Base-by-base conservation (phyloP, 1,140 invertebrate genomes). In the Achatina immaculata region DNA sequence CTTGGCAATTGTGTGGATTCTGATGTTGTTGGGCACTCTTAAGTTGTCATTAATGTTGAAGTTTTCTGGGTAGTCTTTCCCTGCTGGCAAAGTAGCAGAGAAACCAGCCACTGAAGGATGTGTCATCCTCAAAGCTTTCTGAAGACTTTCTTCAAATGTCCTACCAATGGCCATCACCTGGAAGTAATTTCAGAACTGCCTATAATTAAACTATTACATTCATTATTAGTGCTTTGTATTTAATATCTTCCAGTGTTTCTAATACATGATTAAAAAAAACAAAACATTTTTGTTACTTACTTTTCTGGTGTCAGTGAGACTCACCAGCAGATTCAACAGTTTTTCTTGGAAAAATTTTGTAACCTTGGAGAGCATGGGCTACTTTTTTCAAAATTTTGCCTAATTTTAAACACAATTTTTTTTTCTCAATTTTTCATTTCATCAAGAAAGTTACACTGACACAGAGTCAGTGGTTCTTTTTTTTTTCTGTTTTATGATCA, bases 161-260 rank as follows among this genome's bases (percentile, higher is more conserved):
- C 88, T 74, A 24, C 88, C 88, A 48, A 89, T 89, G 19, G 88
- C 86, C 88, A 89, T 89, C 42, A 88, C 87, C 87, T 88, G 66
- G 1, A 55, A 73, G 40, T 14, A 78, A 65, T n/a, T 42, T 16
- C 38, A 81, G n/a, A 34, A 40, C 28, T 16, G 24, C 19, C 14
- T 31, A 24, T 34, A 1, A 62, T 58, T 45, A 36, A 42, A 28
- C n/a, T 66, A 36, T 36, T 68, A 19, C 45, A 66, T 78, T 31
- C 16, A 78, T 66, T n/a, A 51, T 42, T 66, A 21, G 11, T 11
- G 48, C 48, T 24, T 14, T 51, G n/a, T n/a, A n/a, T n/a, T n/a
- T n/a, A n/a, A n/a, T n/a, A n/a, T n/a, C n/a, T n/a, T n/a, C n/a
- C n/a, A n/a, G n/a, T n/a, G n/a, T n/a, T n/a, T n/a, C n/a, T n/a